A percentile compares a stretch with the other conserved stretches of the same genome.
Conservation (phyloP, 2,797 vertebrate species). For the Columba guinea region DNA sequence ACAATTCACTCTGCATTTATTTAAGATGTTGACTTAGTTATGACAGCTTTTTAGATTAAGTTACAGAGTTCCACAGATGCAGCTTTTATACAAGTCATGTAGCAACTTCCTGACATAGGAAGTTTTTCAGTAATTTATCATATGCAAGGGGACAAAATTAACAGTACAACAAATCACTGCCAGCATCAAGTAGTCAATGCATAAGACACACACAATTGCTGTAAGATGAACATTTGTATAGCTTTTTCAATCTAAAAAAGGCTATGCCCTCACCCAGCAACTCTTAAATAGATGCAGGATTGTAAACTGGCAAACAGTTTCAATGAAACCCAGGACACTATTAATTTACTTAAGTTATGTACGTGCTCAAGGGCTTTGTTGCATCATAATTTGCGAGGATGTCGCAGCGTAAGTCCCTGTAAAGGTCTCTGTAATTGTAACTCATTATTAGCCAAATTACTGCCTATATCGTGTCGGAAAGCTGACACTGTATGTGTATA, state of each 20-base stretch:
- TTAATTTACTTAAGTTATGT: conserved; percentile 40
- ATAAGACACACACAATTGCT: neutral
- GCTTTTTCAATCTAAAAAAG: neutral
- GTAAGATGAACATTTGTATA: neutral
- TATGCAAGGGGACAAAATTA: neutral
- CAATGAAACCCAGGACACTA: conserved; percentile 57
- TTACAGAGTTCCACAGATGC: neutral
- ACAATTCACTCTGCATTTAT: neutral
- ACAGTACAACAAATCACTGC: neutral
- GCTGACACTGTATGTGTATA: neutral
- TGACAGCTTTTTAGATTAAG: neutral
- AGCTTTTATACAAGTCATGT: neutral
- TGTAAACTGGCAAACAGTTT: conserved; percentile 46
- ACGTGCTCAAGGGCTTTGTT: conserved; percentile 36
- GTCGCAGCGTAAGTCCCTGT: neutral
- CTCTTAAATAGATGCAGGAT: neutral
- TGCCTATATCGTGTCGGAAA: neutral
- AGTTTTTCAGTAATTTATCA: neutral
- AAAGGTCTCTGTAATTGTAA: conserved; percentile 17
- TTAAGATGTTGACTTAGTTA: neutral
- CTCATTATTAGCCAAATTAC: conserved; percentile 31
- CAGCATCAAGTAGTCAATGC: neutral
- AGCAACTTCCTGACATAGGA: neutral
- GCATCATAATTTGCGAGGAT: conserved; percentile 21
- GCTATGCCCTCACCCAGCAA: neutral